phyloP scores from a whole-genome alignment of 2,113 vertebrate species.

The Typhlomys cinereus region DNA sequence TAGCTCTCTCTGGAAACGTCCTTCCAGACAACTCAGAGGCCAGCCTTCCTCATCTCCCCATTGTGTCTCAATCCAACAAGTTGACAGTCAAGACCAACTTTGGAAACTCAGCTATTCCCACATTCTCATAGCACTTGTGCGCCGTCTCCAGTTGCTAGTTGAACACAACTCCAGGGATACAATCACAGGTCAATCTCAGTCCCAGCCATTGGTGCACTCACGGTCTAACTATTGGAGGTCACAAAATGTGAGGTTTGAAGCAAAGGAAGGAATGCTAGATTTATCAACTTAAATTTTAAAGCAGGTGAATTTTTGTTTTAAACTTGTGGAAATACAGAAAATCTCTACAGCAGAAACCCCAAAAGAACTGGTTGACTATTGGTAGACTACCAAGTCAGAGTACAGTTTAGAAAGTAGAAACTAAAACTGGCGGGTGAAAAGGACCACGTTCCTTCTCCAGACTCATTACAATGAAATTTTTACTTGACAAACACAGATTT shows the following conservation, averaged over 20 bases:
- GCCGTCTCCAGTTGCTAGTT: background rate
- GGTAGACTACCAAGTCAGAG: no score
- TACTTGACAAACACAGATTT: background rate
- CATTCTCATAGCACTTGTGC: background rate
- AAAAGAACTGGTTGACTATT: background rate
- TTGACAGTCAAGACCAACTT: background rate
- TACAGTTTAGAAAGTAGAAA: no score
- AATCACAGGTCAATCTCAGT: background rate
- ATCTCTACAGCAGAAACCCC: background rate
- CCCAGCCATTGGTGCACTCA: background rate
- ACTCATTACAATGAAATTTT: background rate
- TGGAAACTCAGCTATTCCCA: background rate
- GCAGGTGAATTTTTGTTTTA: background rate
- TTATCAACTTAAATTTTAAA: background rate
- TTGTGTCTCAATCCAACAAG: background rate
- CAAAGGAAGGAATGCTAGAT: background rate
- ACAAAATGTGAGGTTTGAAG: background rate
- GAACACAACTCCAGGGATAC: background rate
- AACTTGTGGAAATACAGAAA: conserved; percentile 4
- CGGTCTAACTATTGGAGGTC: background rate
- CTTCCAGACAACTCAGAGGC: background rate
- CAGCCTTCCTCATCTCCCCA: background rate
- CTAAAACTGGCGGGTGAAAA: no score
- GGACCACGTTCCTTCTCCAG: background rate
- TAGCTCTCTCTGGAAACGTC: background rate